Evolutionary conservation across 2,888 invertebrate species (phyloP).

Genomic region (Macrophya alboannulata): DNA sequence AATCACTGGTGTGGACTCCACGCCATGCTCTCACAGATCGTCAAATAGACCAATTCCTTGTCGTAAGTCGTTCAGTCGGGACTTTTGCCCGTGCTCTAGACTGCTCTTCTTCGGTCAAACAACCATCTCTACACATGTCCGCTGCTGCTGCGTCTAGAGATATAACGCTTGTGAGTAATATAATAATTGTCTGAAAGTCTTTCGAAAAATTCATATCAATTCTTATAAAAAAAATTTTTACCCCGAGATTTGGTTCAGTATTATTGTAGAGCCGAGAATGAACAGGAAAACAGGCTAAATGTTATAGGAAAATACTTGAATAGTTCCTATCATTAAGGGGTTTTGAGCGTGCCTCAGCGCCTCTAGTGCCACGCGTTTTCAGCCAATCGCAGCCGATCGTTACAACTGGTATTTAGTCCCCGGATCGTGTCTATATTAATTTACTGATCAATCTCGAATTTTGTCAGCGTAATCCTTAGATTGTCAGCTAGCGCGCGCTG

Average conservation of each 20-base stretch:
- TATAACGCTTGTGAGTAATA: slow-evolving; percentile 90
- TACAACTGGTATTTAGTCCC: too few relatives aligned
- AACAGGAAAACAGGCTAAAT: not conserved
- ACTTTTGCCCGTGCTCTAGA: slow-evolving; percentile 99
- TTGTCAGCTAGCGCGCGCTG: too few relatives aligned
- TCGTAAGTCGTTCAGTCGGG: slow-evolving; percentile 96
- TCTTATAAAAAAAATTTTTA: too few relatives aligned
- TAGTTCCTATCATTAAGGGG: not conserved
- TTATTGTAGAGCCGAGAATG: too few relatives aligned
- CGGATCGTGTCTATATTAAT: too few relatives aligned
- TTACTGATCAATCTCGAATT: too few relatives aligned
- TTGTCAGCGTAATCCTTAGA: too few relatives aligned
- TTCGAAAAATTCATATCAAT: slow-evolving; percentile 2
- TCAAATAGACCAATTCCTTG: slow-evolving; percentile 99
- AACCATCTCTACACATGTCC: slow-evolving; percentile 99
- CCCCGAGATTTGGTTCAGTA: too few relatives aligned
- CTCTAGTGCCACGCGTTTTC: too few relatives aligned
- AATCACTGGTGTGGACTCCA: slow-evolving; percentile 97
- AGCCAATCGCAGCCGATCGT: too few relatives aligned
- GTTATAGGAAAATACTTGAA: not conserved
- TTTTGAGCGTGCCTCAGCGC: too few relatives aligned
- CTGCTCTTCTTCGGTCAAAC: slow-evolving; percentile 98
- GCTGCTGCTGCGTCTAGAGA: slow-evolving; percentile 99
- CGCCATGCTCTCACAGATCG: slow-evolving; percentile 94
- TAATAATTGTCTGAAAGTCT: not conserved